Evolutionary conservation across 2,888 invertebrate genomes (phyloP), one percentile per base, ranked within the genome.

Genomic region (Phortica magna): DNA sequence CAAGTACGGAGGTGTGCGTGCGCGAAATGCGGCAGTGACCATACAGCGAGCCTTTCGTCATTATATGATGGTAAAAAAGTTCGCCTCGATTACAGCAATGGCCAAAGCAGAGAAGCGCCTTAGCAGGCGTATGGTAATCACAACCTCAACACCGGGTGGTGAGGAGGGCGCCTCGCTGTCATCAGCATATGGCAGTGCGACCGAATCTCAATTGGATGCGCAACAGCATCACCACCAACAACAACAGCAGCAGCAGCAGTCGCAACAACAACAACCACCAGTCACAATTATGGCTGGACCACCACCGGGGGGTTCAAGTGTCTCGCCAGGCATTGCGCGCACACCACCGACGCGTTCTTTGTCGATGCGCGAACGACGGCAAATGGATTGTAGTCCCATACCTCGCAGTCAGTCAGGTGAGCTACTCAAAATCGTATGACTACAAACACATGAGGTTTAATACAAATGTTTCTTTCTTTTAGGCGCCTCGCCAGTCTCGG

Each of bases 41-140:
- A 99, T 99, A 83, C 99, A 99, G 91, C 94, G 98, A 83, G 99
- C 99, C 78, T 99, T 98, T 92, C 94, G 99, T 82, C 95, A 98
- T 89, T 96, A 98, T 90, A 97, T 97, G 86, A 94, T 99, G 91
- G 93, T 97, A 88, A 98, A 98, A 93, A 98, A 98, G 92, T 99
- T 98, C 91, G 97, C 97, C 80, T 97, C 97, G 77, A 97, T 97
- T 88, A 97, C 97, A 73, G 97, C 97, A 65, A 97, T 97, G 95
- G 97, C 97, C 73, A 98, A 98, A 92, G 98, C 98, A 2, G 98
- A 98, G 84, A 97, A 97, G 90, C 94, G 98, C 64, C 94, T 96
- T 70, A 95, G 96, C 77, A 95, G 98, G 76, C 92, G 94, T 82
- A 92, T 93, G 89, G 88, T 94, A 89, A 92, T 57, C 14, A 85